Percentiles rank a stretch among this genome's conserved stretches.
These are phyloP conservation scores for Epizoanthus ramosus DNA, from an alignment of 92 coral and sea anemone genomes.

Conservation along the genomic window DNA sequence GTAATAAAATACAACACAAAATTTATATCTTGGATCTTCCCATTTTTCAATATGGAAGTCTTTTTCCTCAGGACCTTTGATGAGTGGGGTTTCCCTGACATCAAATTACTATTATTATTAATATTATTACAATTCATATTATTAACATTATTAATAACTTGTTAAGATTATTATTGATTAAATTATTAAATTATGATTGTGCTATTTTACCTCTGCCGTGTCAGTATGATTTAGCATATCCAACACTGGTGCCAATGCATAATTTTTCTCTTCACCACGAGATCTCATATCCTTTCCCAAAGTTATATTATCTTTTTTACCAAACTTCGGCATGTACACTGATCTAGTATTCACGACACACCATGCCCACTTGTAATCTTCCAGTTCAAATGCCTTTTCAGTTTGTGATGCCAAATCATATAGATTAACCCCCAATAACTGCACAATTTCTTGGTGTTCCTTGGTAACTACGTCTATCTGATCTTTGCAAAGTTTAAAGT, in stretches of 20 bases:
- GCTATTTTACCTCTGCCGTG: slow-evolving; percentile 72
- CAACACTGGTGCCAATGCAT: slow-evolving; percentile 90
- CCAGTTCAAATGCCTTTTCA: slow-evolving; percentile 48
- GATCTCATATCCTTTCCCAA: neutral
- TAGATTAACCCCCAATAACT: slow-evolving; percentile 1
- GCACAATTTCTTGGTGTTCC: slow-evolving; percentile 47
- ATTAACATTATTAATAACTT: too few species aligned
- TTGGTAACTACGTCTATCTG: slow-evolving; percentile 57
- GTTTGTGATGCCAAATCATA: slow-evolving; percentile 20
- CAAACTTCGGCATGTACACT: slow-evolving; percentile 61
- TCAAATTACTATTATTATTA: too few species aligned
- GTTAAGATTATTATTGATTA: too few species aligned
- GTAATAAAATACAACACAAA: too few species aligned
- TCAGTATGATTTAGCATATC: slow-evolving; percentile 88
- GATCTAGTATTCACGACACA: slow-evolving; percentile 91
- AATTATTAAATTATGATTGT: too few species aligned
- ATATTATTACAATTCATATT: too few species aligned
- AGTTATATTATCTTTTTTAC: neutral
- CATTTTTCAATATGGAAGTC: too few species aligned
- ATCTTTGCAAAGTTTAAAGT: slow-evolving; percentile 35
- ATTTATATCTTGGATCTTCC: too few species aligned
- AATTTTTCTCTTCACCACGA: slow-evolving; percentile 41
- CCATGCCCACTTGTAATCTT: slow-evolving; percentile 93
- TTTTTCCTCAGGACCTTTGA: too few species aligned
- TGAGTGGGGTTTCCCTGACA: too few species aligned